phyloP scores from a whole-genome alignment of 2,797 vertebrate genomes.

The Xiphophorus birchmanni region DNA sequence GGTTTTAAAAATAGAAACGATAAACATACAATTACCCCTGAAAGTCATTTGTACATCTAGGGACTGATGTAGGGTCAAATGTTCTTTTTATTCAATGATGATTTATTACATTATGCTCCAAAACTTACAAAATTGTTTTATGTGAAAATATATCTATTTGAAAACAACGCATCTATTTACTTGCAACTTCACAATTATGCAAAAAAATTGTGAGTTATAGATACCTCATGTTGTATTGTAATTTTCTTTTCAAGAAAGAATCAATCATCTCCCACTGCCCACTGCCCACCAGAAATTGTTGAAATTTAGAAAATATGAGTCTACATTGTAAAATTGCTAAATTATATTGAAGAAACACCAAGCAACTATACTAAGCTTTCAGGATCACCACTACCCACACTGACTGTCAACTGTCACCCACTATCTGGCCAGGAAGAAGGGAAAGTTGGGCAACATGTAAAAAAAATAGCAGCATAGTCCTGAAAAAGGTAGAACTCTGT shows the following conservation, averaged over 20 bases:
- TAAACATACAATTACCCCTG: background rate
- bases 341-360: background rate
- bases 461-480: conserved; percentile 37
- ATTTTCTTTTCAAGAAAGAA: background rate
- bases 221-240: no score
- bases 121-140: background rate
- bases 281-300: background rate
- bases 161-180: background rate
- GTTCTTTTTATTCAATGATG: background rate
- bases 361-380: background rate
- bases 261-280: no score
- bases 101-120: background rate
- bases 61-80: background rate
- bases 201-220: background rate
- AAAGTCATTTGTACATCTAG: background rate
- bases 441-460: conserved; percentile 7
- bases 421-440: conserved; percentile 18
- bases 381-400: background rate
- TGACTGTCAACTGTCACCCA: background rate
- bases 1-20: background rate
- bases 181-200: background rate
- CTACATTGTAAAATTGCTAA: background rate
- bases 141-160: no score
- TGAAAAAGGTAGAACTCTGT: background rate
- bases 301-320: background rate